Conservation (phyloP, 2,113 vertebrate species). For the Terrapene triunguis region DNA sequence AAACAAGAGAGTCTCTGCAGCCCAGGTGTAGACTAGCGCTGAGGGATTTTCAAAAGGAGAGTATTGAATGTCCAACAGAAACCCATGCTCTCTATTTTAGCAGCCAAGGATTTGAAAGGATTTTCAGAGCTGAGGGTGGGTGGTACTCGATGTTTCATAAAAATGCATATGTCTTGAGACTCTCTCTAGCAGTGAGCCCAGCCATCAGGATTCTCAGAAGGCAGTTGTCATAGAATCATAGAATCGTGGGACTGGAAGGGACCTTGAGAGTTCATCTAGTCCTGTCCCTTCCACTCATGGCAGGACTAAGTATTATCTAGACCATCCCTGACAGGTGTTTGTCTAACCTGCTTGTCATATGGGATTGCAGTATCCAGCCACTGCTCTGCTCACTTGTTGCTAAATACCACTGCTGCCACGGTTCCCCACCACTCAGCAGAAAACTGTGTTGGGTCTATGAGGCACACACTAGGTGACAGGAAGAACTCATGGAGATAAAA, state of each 20-base stretch:
- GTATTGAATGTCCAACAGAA: background rate
- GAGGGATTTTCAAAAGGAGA: background rate
- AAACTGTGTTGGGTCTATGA: background rate
- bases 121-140: background rate
- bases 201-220: background rate
- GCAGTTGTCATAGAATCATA: background rate
- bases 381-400: background rate
- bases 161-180: background rate
- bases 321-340: too few relatives aligned
- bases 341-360: background rate
- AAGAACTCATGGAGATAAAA: background rate
- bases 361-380: background rate
- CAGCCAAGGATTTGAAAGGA: background rate
- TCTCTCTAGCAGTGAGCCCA: background rate
- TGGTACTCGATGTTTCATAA: background rate
- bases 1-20: background rate
- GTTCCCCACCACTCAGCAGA: background rate
- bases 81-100: background rate
- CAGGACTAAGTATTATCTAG: too few relatives aligned
- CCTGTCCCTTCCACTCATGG: too few relatives aligned
- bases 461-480: fast-evolving
- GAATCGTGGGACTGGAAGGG: too few relatives aligned
- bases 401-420: background rate
- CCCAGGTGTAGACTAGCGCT: background rate
- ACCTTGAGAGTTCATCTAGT: too few relatives aligned